Evolutionary conservation across 2,797 vertebrate species (phyloP).

Genomic region (Decapterus maruadsi): DNA sequence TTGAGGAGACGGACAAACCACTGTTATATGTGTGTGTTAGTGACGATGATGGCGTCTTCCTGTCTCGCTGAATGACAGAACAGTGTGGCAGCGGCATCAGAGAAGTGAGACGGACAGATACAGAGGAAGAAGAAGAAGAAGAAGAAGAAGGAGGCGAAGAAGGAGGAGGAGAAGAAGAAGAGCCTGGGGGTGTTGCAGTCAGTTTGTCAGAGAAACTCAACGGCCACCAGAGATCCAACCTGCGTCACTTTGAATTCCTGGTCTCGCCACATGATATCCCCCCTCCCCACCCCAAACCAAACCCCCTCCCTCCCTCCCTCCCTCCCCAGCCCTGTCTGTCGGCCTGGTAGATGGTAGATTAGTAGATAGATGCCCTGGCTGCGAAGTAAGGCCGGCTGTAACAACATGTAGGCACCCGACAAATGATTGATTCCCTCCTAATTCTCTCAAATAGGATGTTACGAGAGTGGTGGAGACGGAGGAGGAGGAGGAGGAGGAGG

Average conservation of each 20-base stretch:
- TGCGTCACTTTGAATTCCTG: conserved; percentile 88
- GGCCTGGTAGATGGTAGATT: conserved; percentile 71
- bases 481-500: conserved; percentile 47
- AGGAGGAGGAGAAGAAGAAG: neutral
- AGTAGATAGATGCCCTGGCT: conserved; percentile 52
- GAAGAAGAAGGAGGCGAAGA: too few species aligned
- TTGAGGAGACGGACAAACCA: neutral
- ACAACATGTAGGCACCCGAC: conserved; percentile 78
- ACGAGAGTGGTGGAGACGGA: conserved; percentile 61
- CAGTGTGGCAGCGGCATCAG: conserved; percentile 31
- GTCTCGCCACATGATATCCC: conserved; percentile 79
- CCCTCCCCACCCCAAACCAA: conserved; percentile 4
- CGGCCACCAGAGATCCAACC: conserved; percentile 81
- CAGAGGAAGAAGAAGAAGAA: conserved; percentile 38
- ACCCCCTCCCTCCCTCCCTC: conserved; percentile 17
- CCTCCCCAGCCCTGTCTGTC: conserved; percentile 49
- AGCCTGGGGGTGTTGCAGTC: conserved; percentile 67
- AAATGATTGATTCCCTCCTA: conserved; percentile 90
- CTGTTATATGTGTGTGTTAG: neutral
- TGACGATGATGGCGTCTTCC: conserved; percentile 13
- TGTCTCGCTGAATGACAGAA: conserved; percentile 36
- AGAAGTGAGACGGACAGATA: conserved; percentile 51
- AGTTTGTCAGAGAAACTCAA: conserved; percentile 82
- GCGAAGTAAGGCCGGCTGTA: conserved; percentile 59
- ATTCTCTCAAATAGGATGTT: conserved; percentile 91